Base-by-base conservation (phyloP, 37 sponge, comb jelly and placozoan species). In the Halichondria panicea region DNA sequence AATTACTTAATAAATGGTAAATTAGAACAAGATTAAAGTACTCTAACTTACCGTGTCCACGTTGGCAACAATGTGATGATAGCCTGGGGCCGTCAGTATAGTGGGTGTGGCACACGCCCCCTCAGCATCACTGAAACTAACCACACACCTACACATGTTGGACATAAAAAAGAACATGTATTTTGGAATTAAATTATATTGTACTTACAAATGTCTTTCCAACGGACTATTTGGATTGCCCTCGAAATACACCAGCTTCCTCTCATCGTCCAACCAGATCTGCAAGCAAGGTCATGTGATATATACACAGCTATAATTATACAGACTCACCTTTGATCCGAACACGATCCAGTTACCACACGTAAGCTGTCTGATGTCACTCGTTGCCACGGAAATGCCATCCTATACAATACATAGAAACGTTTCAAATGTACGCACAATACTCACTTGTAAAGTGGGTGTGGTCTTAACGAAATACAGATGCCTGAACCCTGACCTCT, bases 171-270 rank as follows among this genome's bases (percentile, higher is more conserved):
- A 55, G 12, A n/a, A 15, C 60, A 11, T 4, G 40, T 27, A 68
- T 44, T 11, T 27, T 24, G 70, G 37, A 74, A 41, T 7, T 43
- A 45, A 27, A 27, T 34, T 35, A 75, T 22, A n/a, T 55, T 38
- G 63, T 30, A 79, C 92, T 66, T 81, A 89, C 84, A 93, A 75
- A 62, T 93, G 94, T 63, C 70, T 76, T 31, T 93, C 94, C 38
- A 88, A 56, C 43, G 69, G 68, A 1, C 83, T 77, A 42, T 41
- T 71, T 27, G 25, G 39, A 40, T 77, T 87, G 58, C 68, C 94
- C 65, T 72, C 52, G 76, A 89, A 93, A 53, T 78, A 93, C 38
- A 93, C 76, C 35, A 85, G 43, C n/a, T 76, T 31, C 4, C 38
- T 56, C 44, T 73, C 63, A 24, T 60, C 45, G 39, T 89, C 80